A percentile compares a stretch with the other conserved stretches of the same genome.
Evolutionary conservation across 2,797 vertebrate species (phyloP).

Genomic region (Austrolebias charrua): DNA sequence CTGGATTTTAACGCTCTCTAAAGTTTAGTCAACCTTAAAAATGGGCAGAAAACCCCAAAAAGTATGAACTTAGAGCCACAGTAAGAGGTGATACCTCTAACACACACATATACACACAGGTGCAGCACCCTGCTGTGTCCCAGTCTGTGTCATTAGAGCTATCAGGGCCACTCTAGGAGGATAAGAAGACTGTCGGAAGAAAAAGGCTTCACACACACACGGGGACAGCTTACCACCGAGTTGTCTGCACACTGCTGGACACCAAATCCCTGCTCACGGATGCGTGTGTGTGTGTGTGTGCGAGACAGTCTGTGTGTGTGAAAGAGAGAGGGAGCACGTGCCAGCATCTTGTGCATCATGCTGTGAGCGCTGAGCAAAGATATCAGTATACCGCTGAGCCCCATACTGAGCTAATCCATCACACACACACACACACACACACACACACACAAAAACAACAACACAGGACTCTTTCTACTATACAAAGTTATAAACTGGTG

Average conservation of each 20-base stretch:
- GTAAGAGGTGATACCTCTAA: constrained; percentile 42
- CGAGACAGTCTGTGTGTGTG: constrained; percentile 30
- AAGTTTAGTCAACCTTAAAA: background rate
- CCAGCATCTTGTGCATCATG: constrained; percentile 69
- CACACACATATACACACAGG: constrained; percentile 52
- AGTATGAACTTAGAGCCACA: constrained; percentile 45
- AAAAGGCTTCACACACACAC: constrained; percentile 53
- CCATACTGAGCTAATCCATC: constrained; percentile 72
- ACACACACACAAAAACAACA: constrained; percentile 18
- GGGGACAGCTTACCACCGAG: constrained; percentile 65
- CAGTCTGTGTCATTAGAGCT: constrained; percentile 79
- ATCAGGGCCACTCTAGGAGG: constrained; percentile 77
- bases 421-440: constrained; percentile 41
- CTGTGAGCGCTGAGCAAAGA: constrained; percentile 76
- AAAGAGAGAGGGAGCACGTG: constrained; percentile 46
- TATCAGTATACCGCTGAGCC: constrained; percentile 76
- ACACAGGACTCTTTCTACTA: constrained; percentile 9
- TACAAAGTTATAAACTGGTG: too few relatives aligned
- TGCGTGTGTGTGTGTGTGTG: constrained; percentile 40
- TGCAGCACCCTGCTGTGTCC: constrained; percentile 67
- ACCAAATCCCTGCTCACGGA: constrained; percentile 61
- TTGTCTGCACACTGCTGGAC: constrained; percentile 67
- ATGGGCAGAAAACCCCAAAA: constrained; percentile 33
- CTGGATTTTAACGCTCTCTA: background rate
- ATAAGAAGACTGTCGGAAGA: constrained; percentile 75